Conservation (phyloP, 2,888 invertebrate genomes). For the Sarcophaga caerulescens region DNA sequence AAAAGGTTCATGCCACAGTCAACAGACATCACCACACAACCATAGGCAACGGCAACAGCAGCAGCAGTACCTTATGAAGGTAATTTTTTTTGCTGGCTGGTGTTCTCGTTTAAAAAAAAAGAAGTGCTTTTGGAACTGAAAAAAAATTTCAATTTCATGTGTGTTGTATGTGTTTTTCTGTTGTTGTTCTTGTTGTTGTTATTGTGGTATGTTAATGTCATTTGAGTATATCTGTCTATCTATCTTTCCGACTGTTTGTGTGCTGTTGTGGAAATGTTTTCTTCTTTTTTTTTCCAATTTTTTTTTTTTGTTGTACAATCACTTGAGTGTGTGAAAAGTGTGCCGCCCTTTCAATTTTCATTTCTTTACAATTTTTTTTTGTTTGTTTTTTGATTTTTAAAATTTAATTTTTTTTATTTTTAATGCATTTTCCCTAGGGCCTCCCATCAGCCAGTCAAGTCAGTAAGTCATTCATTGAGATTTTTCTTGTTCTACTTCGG, state of each 20-base stretch:
- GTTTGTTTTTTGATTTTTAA: neutral
- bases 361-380: neutral
- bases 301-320: conserved; percentile 1
- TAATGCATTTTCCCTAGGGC: conserved; percentile 47
- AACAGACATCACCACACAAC: too few species aligned
- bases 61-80: conserved; percentile 23
- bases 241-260: neutral
- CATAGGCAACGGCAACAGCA: neutral
- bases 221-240: neutral
- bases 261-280: conserved; percentile 3
- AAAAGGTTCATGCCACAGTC: neutral
- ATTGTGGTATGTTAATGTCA: conserved; percentile 54
- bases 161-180: conserved; percentile 7
- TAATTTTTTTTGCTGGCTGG: neutral
- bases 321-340: conserved; percentile 48
- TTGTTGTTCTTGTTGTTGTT: conserved; percentile 14
- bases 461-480: conserved; percentile 6
- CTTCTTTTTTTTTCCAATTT: neutral
- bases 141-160: too few species aligned
- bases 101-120: too few species aligned
- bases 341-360: conserved; percentile 51
- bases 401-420: conserved; percentile 2
- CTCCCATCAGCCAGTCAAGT: neutral
- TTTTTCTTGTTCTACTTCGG: neutral
- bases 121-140: too few species aligned